Conservation (phyloP, 2,888 invertebrate genomes). For the Bombylius discolor region DNA sequence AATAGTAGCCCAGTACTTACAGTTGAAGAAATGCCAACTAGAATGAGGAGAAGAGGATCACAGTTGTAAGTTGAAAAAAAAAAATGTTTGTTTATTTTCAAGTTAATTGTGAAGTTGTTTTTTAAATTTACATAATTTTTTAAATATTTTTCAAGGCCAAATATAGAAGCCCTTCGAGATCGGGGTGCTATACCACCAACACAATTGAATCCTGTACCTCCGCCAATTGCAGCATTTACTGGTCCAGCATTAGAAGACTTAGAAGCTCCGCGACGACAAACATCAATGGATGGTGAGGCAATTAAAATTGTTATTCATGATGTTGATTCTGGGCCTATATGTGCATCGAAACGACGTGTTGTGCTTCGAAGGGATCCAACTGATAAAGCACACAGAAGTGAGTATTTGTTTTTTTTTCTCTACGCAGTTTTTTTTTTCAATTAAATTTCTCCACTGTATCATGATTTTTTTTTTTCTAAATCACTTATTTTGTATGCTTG, state of each 20-base stretch:
- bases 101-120: neutral
- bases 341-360: conserved; percentile 58
- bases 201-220: conserved; percentile 34
- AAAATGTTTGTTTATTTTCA: neutral
- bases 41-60: conserved; percentile 64
- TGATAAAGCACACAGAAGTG: conserved; percentile 77
- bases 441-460: too few species aligned
- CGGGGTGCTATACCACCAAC: conserved; percentile 39
- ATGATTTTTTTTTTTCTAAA: too few species aligned
- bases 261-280: conserved; percentile 56
- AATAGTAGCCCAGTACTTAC: conserved; percentile 44
- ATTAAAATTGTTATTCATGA: conserved; percentile 89
- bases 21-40: conserved; percentile 60
- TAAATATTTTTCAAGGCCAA: conserved; percentile 46
- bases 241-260: conserved; percentile 48
- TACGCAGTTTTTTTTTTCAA: too few species aligned
- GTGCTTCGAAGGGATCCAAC: conserved; percentile 62
- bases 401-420: conserved; percentile 35
- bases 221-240: conserved; percentile 33
- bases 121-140: conserved; percentile 14
- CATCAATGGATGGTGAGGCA: conserved; percentile 80
- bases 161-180: conserved; percentile 51
- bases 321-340: conserved; percentile 60
- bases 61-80: conserved; percentile 54
- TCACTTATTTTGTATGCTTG: too few species aligned